Percentiles rank a stretch among this genome's conserved stretches.
These are phyloP conservation scores for Brachyptera putata DNA, from an alignment of 2,888 invertebrate genomes.

Conservation along the genomic window DNA sequence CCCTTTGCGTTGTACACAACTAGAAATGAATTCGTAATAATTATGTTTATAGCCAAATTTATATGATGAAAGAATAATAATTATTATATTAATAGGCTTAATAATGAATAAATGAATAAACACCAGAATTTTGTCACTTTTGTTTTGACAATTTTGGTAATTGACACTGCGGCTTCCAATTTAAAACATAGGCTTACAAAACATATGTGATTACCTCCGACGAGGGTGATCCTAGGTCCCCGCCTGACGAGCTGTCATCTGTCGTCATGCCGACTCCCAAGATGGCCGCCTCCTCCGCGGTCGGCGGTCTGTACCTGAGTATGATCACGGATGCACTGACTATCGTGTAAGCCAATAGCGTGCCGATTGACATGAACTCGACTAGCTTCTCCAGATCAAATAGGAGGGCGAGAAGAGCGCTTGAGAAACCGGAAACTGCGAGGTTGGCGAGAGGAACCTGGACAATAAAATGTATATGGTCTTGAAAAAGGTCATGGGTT, in stretches of 20 bases:
- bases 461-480: neutral
- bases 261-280: constrained; percentile 19
- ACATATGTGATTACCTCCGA: constrained; percentile 54
- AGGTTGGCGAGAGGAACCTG: constrained; percentile 64
- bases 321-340: constrained; percentile 88
- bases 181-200: too few relatives aligned
- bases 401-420: constrained; percentile 73
- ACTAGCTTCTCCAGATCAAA: constrained; percentile 87
- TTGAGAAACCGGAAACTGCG: constrained; percentile 68
- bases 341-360: constrained; percentile 82
- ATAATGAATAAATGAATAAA: too few relatives aligned
- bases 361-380: constrained; percentile 93
- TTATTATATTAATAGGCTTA: too few relatives aligned
- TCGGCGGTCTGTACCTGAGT: constrained; percentile 69
- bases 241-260: constrained; percentile 59
- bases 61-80: too few relatives aligned
- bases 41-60: too few relatives aligned
- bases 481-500: too few relatives aligned
- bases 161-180: too few relatives aligned
- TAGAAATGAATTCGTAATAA: too few relatives aligned
- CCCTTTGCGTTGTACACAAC: too few relatives aligned
- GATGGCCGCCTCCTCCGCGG: constrained; percentile 23
- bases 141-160: too few relatives aligned
- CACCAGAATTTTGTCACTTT: too few relatives aligned
- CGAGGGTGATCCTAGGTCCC: constrained; percentile 57